Evolutionary conservation across 2,888 invertebrate genomes (phyloP).

Genomic region (Drosophila ustulata): DNA sequence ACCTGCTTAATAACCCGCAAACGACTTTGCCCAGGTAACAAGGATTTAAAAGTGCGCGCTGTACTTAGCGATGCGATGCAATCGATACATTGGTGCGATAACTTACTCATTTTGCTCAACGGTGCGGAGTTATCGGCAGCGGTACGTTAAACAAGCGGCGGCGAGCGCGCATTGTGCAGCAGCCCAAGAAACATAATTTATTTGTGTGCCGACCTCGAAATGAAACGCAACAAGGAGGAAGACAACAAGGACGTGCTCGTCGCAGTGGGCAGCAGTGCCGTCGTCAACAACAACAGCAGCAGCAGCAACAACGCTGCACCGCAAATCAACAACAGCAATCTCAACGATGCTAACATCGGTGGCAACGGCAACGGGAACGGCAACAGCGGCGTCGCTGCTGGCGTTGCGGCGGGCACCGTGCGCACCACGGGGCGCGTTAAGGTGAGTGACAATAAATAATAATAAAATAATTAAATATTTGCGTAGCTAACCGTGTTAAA

Average conservation of each 20-base stretch:
- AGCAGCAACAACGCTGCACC: conserved; percentile 13
- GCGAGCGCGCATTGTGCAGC: conserved; percentile 47
- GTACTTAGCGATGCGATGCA: neutral
- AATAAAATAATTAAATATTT: neutral
- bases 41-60: neutral
- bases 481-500: neutral
- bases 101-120: conserved; percentile 12
- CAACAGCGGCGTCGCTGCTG: neutral
- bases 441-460: conserved; percentile 65
- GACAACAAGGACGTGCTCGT: conserved; percentile 44
- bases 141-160: conserved; percentile 50
- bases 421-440: conserved; percentile 84
- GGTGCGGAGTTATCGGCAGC: conserved; percentile 19
- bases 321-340: neutral
- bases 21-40: neutral
- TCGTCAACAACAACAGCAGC: conserved; percentile 14
- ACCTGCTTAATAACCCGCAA: neutral
- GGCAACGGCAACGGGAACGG: neutral
- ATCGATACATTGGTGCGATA: conserved; percentile 16
- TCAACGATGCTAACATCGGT: conserved; percentile 29
- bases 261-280: neutral
- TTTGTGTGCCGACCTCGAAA: conserved; percentile 23
- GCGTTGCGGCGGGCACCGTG: conserved; percentile 58
- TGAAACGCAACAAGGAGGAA: conserved; percentile 59
- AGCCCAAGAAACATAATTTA: conserved; percentile 9